These are phyloP conservation scores for Hyles lineata DNA, from an alignment of 2,888 invertebrate species.

Conservation along the genomic window DNA sequence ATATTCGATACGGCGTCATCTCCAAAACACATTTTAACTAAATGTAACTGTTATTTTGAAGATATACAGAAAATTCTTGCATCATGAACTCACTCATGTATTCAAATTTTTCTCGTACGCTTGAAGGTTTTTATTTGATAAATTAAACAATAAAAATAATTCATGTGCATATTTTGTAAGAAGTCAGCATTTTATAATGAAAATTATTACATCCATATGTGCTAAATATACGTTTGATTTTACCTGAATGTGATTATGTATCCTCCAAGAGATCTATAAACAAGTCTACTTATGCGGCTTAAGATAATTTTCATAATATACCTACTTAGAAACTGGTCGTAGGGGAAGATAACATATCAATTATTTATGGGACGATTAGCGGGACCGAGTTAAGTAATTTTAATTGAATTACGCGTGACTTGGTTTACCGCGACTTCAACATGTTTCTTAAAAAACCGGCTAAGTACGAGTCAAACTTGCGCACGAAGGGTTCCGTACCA, in stretches of 20 bases:
- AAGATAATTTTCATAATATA: slow-evolving; percentile 56
- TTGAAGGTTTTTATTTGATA: too few relatives aligned
- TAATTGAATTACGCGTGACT: slow-evolving; percentile 42
- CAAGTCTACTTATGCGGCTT: slow-evolving; percentile 34
- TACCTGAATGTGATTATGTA: background rate
- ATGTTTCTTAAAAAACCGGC: background rate
- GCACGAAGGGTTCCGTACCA: too few relatives aligned
- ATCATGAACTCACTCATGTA: background rate
- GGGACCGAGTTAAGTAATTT: slow-evolving; percentile 57
- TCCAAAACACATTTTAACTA: background rate
- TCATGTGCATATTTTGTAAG: too few relatives aligned
- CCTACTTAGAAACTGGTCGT: slow-evolving; percentile 59
- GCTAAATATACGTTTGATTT: too few relatives aligned
- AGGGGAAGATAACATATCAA: slow-evolving; percentile 60
- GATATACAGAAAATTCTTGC: background rate
- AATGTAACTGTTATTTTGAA: background rate
- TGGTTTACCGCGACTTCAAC: background rate
- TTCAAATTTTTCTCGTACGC: background rate
- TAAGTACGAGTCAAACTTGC: too few relatives aligned
- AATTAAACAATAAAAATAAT: too few relatives aligned
- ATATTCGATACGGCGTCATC: background rate
- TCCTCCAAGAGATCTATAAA: background rate
- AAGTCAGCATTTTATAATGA: too few relatives aligned
- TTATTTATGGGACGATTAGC: slow-evolving; percentile 62
- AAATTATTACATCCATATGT: too few relatives aligned